phyloP scores from a whole-genome alignment of 2,888 invertebrate genomes.

The Hypolimnas misippus region DNA sequence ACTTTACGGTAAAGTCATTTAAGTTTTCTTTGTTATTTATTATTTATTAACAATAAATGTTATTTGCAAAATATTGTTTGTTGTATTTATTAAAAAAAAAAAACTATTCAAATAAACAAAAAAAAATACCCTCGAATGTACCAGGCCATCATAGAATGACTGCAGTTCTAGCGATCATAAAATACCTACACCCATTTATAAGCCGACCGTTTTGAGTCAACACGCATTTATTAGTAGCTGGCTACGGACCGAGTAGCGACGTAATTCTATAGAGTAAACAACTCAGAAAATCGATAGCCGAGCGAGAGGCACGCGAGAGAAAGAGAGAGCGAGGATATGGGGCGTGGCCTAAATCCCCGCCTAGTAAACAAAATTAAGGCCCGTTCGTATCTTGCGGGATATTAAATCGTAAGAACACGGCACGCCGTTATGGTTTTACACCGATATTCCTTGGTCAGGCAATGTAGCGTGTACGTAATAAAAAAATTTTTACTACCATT shows the following conservation, averaged over 20 bases:
- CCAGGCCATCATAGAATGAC: constrained; percentile 36
- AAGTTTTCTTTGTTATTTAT: too few species aligned
- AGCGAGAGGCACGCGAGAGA: constrained; percentile 53
- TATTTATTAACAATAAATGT: too few species aligned
- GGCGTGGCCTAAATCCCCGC: constrained; percentile 70
- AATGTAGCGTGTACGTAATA: constrained; percentile 36
- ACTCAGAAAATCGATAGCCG: constrained; percentile 47
- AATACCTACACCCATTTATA: constrained; percentile 52
- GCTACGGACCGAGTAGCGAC: constrained; percentile 49
- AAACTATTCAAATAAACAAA: background rate
- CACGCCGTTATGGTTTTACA: constrained; percentile 34
- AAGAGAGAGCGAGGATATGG: constrained; percentile 61
- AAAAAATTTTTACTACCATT: constrained; percentile 24
- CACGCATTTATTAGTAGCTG: constrained; percentile 52
- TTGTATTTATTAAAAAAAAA: background rate
- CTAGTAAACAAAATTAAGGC: constrained; percentile 52
- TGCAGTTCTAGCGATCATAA: constrained; percentile 20
- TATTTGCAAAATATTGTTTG: too few species aligned
- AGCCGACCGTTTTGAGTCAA: constrained; percentile 59
- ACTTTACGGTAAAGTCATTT: too few species aligned
- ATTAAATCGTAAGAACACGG: constrained; percentile 37
- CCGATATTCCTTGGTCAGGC: constrained; percentile 34
- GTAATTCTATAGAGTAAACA: constrained; percentile 75
- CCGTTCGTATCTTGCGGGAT: constrained; percentile 38
- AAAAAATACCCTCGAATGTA: constrained; percentile 4